Percentiles rank a stretch among this genome's conserved stretches.
phyloP scores from a whole-genome alignment of 2,113 vertebrate species.

The Coracopsis vasa region DNA sequence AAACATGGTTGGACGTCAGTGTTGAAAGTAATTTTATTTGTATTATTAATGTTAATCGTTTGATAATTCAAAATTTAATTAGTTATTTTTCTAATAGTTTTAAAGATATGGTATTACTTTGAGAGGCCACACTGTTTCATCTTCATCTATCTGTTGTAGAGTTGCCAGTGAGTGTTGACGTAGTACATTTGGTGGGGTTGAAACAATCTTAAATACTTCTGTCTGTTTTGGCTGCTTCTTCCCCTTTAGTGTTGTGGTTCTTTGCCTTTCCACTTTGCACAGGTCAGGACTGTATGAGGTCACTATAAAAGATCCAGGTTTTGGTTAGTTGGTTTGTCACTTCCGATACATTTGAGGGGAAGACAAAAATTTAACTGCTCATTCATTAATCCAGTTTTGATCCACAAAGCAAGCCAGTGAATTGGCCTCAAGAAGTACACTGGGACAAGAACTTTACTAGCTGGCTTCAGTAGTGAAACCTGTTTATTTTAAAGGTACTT shows the following conservation, averaged over 20 bases:
- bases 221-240: neutral
- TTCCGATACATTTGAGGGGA: neutral
- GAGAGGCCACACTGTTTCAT: neutral
- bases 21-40: neutral
- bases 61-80: neutral
- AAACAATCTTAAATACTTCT: neutral
- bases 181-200: neutral
- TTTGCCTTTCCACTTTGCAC: neutral
- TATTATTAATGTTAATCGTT: neutral
- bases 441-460: neutral
- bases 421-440: neutral
- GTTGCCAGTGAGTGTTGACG: neutral
- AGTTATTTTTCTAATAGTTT: neutral
- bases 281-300: neutral
- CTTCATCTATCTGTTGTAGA: neutral
- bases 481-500: neutral
- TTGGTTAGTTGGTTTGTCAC: neutral
- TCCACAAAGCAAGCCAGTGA: neutral
- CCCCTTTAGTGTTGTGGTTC: neutral
- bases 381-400: neutral
- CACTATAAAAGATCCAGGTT: neutral
- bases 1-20: neutral
- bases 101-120: neutral
- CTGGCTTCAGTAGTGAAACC: neutral
- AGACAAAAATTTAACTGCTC: neutral